Conservation (phyloP, 92 coral and sea anemone species). For the Desmophyllum pertusum region DNA sequence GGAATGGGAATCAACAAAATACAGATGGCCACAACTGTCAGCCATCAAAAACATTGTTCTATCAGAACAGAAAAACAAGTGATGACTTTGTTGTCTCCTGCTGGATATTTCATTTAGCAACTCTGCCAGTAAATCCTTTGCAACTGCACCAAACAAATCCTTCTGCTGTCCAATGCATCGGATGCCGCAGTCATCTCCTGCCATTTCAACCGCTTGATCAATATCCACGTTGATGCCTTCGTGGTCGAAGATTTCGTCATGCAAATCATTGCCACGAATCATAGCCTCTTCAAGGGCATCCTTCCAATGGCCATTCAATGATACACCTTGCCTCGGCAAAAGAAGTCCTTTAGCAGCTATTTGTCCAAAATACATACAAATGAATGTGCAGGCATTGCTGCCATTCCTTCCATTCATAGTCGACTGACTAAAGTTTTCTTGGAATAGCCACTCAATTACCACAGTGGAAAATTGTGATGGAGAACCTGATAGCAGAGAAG, state of each 20-base stretch:
- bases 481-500: too few species aligned
- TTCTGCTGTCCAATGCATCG: not conserved
- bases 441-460: too few species aligned
- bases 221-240: not conserved
- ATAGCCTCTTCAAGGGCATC: not conserved
- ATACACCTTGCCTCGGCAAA: not conserved
- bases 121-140: not conserved
- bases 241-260: not conserved
- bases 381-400: not conserved
- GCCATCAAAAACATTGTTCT: not conserved
- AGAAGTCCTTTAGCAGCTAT: not conserved
- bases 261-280: not conserved
- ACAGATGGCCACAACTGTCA: too few species aligned
- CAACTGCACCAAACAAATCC: not conserved
- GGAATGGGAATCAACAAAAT: not conserved
- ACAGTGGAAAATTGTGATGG: too few species aligned
- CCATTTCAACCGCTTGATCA: not conserved
- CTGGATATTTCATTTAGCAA: not conserved
- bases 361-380: not conserved
- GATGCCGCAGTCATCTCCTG: not conserved
- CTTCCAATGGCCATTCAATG: not conserved
- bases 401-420: not conserved
- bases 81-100: not conserved
- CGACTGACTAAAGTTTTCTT: too few species aligned
- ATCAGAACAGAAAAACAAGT: not conserved